Percentiles rank a stretch among this genome's conserved stretches.
phyloP scores from a whole-genome alignment of 2,888 invertebrate genomes.

The Zelleria hepariella region DNA sequence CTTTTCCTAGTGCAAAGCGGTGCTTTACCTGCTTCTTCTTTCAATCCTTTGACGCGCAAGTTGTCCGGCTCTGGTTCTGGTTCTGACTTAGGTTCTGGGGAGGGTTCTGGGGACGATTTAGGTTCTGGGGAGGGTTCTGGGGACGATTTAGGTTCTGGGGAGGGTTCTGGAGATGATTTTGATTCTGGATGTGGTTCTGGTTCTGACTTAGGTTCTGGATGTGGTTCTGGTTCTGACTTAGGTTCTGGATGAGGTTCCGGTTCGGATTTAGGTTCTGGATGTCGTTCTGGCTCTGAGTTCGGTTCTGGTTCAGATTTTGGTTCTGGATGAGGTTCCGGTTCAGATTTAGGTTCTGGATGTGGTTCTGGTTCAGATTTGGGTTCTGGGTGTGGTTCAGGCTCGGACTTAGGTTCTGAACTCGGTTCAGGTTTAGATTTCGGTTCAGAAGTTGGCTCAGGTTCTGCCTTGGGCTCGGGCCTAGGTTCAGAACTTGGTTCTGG shows the following conservation, averaged over 20 bases:
- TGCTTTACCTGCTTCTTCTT: constrained; percentile 63
- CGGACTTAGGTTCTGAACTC: constrained; percentile 37
- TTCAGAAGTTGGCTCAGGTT: constrained; percentile 31
- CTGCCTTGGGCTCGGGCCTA: constrained; percentile 34
- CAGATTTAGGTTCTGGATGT: constrained; percentile 46
- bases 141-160: constrained; percentile 58
- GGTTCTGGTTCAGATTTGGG: constrained; percentile 31
- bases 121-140: constrained; percentile 48
- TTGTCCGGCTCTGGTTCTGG: constrained; percentile 50
- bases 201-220: constrained; percentile 40
- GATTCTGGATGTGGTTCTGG: constrained; percentile 41
- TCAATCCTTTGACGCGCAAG: constrained; percentile 66
- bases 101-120: constrained; percentile 45
- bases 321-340: constrained; percentile 43
- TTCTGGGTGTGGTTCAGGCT: constrained; percentile 50
- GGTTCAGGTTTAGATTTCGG: constrained; percentile 46
- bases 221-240: constrained; percentile 40
- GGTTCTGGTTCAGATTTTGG: constrained; percentile 41
- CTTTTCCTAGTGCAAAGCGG: background rate
- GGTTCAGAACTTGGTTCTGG: constrained; percentile 48
- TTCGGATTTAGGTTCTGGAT: constrained; percentile 40
- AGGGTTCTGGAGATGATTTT: constrained; percentile 29
- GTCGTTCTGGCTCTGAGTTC: constrained; percentile 41
- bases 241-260: constrained; percentile 43
- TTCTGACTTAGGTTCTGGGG: constrained; percentile 43